Evolutionary conservation across 2,113 vertebrate species (phyloP).

Genomic region (Micronycteris hirsuta): DNA sequence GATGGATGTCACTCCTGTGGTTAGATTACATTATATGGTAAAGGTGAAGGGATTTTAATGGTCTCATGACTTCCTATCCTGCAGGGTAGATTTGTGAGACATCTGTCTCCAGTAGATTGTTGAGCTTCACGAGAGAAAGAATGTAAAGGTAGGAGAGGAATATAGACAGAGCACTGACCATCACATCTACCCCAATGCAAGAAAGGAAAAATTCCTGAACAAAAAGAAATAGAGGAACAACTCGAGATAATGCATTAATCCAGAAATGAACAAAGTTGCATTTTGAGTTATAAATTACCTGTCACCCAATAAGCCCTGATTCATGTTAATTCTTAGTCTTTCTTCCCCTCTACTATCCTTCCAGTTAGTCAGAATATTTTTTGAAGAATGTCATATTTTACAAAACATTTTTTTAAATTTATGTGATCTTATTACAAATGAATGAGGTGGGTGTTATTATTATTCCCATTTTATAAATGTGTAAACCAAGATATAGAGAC

Average conservation of each 20-base stretch:
- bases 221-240: neutral
- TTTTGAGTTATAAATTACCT: neutral
- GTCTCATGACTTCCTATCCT: neutral
- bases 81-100: neutral
- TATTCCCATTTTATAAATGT: slow-evolving; percentile 14
- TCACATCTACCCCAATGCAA: neutral
- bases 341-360: neutral
- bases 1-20: neutral
- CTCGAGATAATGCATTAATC: neutral
- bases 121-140: neutral
- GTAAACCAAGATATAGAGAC: neutral
- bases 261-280: neutral
- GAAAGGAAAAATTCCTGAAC: neutral
- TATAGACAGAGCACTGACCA: neutral
- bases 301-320: neutral
- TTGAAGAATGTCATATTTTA: neutral
- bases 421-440: neutral
- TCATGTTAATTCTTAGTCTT: neutral
- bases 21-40: neutral
- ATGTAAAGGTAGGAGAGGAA: neutral
- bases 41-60: neutral
- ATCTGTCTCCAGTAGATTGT: neutral
- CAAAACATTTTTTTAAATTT: neutral
- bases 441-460: neutral
- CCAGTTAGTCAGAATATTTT: neutral